Base-by-base conservation (phyloP, 2,888 invertebrate species). In the Trichopria drosophilae region DNA sequence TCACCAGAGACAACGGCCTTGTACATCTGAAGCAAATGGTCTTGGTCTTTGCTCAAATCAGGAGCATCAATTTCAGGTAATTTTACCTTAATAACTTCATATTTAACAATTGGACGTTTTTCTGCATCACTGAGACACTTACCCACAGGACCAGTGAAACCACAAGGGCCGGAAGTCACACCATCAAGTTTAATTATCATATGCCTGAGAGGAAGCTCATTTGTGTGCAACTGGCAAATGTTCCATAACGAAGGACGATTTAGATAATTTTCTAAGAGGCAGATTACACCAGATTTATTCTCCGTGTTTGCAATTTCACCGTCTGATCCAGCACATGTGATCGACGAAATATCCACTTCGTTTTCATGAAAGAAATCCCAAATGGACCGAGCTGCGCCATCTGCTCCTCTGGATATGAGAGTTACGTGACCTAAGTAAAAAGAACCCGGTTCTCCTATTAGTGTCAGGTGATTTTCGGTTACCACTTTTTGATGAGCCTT, bases 11-110 rank as follows among this genome's bases (percentile, higher is more conserved):
- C 31, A 24, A 53, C 36, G 13, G 48, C 37, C 2, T 23, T 22
- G 32, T 31, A 29, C 19, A 51, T 51, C 34, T 51, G 23, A 23
- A 44, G 19, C 22, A 44, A 44, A 39, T 44, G 44, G 22, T 51
- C 22, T 20, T 53, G 43, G 20, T 53, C 48, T 43, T 36, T 53
- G 10, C 39, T 26, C 12, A 44, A 24, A 15, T 26, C 39, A 20
- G 5, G 6, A 15, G 24, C 4, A 18, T 35, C 32, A 26, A 34
- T 22, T 19, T n/a, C n/a, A n/a, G n/a, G n/a, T n/a, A n/a, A n/a
- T n/a, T n/a, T n/a, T n/a, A n/a, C n/a, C n/a, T n/a, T n/a, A n/a
- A n/a, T n/a, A n/a, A n/a, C n/a, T n/a, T n/a, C n/a, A n/a, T n/a
- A n/a, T n/a, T n/a, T n/a, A n/a, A n/a, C n/a, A n/a, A n/a, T n/a